Evolutionary conservation across 2,797 vertebrate species (phyloP).

Genomic region (Sebastolobus altivelis): DNA sequence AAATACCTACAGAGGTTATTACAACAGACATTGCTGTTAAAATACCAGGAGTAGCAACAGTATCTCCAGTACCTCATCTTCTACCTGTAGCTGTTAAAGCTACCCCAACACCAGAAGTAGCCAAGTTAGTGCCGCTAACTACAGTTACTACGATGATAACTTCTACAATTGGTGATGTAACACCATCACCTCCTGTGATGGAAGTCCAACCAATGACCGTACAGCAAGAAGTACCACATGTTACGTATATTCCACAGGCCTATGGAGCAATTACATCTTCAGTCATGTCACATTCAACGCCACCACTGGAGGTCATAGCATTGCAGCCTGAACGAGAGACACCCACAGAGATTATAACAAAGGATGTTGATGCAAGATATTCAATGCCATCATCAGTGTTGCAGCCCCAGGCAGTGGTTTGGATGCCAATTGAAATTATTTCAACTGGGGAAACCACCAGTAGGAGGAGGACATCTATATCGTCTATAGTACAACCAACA

Average conservation of each 20-base stretch:
- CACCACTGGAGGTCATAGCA: constrained; percentile 54
- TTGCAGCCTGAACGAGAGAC: constrained; percentile 60
- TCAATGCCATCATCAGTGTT: constrained; percentile 51
- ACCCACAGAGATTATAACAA: constrained; percentile 47
- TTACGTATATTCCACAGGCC: constrained; percentile 43
- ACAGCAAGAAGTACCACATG: constrained; percentile 37
- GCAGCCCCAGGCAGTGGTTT: constrained; percentile 46
- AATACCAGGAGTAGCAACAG: constrained; percentile 52
- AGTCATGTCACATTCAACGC: constrained; percentile 52
- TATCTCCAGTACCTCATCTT: constrained; percentile 35
- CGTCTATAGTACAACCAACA: constrained; percentile 66
- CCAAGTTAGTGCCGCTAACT: constrained; percentile 20
- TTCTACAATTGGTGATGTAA: constrained; percentile 23
- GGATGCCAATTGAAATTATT: constrained; percentile 62
- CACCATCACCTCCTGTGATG: constrained; percentile 32
- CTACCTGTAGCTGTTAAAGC: constrained; percentile 26
- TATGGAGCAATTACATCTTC: constrained; percentile 44
- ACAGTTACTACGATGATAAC: constrained; percentile 15
- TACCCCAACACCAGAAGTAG: constrained; percentile 19
- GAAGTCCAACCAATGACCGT: constrained; percentile 54
- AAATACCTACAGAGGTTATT: constrained; percentile 50
- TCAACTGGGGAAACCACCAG: constrained; percentile 68
- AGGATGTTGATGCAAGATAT: constrained; percentile 32
- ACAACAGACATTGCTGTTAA: constrained; percentile 35
- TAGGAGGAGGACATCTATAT: constrained; percentile 71